Evolutionary conservation across 2,888 invertebrate genomes (phyloP), one percentile per base, ranked within the genome.

Genomic region (Hemistola chrysoprasaria): DNA sequence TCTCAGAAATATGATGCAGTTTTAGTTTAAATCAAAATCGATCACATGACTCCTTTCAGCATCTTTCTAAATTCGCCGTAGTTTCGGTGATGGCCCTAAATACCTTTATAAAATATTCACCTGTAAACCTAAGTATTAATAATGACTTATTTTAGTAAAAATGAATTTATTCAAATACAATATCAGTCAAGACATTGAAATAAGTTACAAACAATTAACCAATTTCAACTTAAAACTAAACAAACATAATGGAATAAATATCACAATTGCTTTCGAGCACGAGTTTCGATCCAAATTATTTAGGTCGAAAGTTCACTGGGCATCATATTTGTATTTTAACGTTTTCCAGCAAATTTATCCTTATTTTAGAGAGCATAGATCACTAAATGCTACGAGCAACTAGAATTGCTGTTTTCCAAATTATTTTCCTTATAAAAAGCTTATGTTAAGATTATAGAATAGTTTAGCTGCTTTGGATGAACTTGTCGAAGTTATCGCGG

Each of bases 401-500:
- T 11, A 26, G 8, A 22, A 27, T 7, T 8, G 11, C 30, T 27
- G 8, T 16, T 28, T 25, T 10, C 4, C 23, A 10, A 22, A 16
- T 31, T 32, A 33, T 40, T n/a, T n/a, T n/a, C n/a, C n/a, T n/a
- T n/a, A n/a, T n/a, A n/a, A n/a, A n/a, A n/a, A n/a, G n/a, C n/a
- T n/a, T n/a, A n/a, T n/a, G n/a, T n/a, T n/a, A n/a, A n/a, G n/a
- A 40, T 11, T 22, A 4, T 37, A 35, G 26, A 37, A 33, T 41
- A 30, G 37, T 54, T 74, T 80, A 80, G 55, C 72, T 78, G 40
- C 61, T 70, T 38, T 78, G 78, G 52, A 87, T 72, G 65, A 89
- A 89, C 50, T 90, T 88, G 55, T 91, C 89, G 78, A 94, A 95
- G 63, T 90, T 91, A 45, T 66, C 83, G 52, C 90, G 90, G 84